These are phyloP conservation scores for Poeciliopsis retropinna DNA, from an alignment of 2,113 vertebrate species.

Conservation along the genomic window DNA sequence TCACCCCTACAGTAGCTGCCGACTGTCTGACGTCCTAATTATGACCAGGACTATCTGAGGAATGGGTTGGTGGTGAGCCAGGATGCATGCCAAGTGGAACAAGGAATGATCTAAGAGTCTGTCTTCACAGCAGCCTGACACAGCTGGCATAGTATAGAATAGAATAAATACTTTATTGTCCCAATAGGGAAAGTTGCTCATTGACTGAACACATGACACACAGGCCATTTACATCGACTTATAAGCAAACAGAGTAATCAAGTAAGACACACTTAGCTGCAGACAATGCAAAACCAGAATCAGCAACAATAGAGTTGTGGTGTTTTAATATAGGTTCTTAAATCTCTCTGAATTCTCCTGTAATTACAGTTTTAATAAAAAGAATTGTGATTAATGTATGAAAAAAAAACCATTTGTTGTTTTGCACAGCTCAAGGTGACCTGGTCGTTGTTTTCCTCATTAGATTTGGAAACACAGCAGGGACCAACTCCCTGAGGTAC, in stretches of 20 bases:
- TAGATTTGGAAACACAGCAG: conserved; percentile 26
- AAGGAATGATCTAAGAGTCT: conserved; percentile 31
- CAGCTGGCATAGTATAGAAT: not conserved
- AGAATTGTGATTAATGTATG: conserved; percentile 9
- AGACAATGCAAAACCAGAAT: no score
- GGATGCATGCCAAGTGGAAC: conserved; percentile 20
- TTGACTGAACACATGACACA: no score
- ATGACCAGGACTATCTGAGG: conserved; percentile 38
- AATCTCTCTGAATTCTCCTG: not conserved
- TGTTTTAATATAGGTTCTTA: conserved; percentile 3
- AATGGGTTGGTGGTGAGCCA: conserved; percentile 27
- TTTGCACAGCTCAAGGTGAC: conserved; percentile 64
- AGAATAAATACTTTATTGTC: no score
- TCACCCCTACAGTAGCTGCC: conserved; percentile 58
- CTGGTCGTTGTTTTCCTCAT: conserved; percentile 37
- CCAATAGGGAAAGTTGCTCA: no score
- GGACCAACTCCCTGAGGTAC: conserved; percentile 28
- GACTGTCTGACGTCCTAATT: conserved; percentile 62
- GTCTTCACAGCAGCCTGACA: conserved; percentile 44
- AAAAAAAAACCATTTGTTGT: not conserved
- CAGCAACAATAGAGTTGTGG: not conserved
- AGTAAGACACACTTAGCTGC: no score
- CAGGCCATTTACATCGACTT: no score
- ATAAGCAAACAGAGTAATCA: no score
- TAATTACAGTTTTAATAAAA: not conserved